Evolutionary conservation across 37 sponge, comb jelly and placozoan species (phyloP).

Genomic region (Theonella swinhoei): DNA sequence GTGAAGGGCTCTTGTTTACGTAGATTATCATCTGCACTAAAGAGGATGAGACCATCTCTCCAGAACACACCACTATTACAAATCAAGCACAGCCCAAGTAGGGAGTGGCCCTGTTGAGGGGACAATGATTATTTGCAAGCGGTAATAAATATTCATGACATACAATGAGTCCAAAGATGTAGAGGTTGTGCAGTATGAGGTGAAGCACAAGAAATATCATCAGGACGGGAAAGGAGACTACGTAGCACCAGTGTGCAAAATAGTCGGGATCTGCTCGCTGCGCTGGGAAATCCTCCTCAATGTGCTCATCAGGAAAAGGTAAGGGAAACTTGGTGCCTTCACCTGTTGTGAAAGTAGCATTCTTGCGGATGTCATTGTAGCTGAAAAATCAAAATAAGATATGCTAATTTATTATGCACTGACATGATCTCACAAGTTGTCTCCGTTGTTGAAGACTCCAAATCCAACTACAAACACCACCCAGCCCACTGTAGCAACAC

Average conservation of each 20-base stretch:
- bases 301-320: neutral
- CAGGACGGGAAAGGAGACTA: constrained; percentile 27
- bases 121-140: neutral
- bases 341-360: neutral
- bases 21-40: neutral
- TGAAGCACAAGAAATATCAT: constrained; percentile 10
- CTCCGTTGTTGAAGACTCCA: constrained; percentile 23
- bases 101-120: constrained; percentile 4
- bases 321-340: neutral
- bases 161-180: neutral
- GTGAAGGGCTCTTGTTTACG: neutral
- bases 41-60: neutral
- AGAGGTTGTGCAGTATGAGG: constrained; percentile 29
- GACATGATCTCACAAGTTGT: constrained; percentile 12
- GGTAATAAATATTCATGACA: neutral
- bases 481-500: constrained; percentile 26
- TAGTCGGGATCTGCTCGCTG: constrained; percentile 20
- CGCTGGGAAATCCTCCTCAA: neutral
- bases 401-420: neutral
- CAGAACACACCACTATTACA: constrained; percentile 26
- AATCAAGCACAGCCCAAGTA: constrained; percentile 15
- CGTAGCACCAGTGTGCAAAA: constrained; percentile 35
- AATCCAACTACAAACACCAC: constrained; percentile 26
- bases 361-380: neutral
- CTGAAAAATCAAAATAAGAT: neutral